Conservation (phyloP, 35 echinoderm and acorn worm species). For the Hemicentrotus pulcherrimus region DNA sequence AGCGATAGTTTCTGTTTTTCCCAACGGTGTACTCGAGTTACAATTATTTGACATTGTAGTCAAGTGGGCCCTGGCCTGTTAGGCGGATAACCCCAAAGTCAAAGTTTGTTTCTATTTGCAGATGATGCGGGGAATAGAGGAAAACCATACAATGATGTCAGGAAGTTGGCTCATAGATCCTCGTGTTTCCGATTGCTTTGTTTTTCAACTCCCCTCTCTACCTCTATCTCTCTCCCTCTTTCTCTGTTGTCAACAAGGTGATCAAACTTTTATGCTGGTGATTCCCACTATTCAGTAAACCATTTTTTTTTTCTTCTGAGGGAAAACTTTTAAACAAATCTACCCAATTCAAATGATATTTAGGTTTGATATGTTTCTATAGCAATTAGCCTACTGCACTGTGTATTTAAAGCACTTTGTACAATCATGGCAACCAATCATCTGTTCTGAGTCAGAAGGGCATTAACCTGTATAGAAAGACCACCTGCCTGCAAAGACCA, state of each 20-base stretch:
- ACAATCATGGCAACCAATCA: too few species aligned
- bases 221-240: background rate
- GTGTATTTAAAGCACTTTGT: too few species aligned
- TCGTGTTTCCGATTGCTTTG: slow-evolving; percentile 21
- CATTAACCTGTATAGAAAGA: too few species aligned
- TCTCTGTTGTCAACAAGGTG: background rate
- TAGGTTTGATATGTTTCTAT: too few species aligned
- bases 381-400: too few species aligned
- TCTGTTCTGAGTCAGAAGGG: too few species aligned
- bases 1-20: background rate
- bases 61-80: background rate
- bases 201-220: background rate
- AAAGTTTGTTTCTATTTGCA: slow-evolving; percentile 2
- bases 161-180: slow-evolving; percentile 4
- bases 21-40: background rate
- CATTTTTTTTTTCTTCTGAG: background rate
- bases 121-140: background rate
- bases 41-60: background rate
- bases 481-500: too few species aligned
- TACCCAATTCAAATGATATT: too few species aligned
- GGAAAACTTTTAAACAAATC: too few species aligned
- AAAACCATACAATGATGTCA: background rate
- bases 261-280: background rate
- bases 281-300: background rate
- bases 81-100: background rate